phyloP scores from a whole-genome alignment of 2,797 vertebrate species.

The Notolepis coatsorum region DNA sequence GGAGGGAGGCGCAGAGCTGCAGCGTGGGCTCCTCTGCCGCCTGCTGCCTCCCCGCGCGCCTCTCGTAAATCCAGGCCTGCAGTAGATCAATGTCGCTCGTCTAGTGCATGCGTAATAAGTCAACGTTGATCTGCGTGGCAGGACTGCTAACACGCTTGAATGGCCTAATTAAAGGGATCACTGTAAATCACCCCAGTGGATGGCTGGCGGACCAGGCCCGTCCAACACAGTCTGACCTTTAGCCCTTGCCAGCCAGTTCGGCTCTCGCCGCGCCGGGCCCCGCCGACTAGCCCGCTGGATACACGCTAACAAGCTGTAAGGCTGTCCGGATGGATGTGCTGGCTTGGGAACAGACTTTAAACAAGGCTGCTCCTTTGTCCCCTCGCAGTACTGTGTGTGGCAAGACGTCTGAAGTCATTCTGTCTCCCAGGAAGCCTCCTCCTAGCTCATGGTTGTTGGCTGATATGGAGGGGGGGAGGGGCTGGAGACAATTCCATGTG shows the following conservation, averaged over 20 bases:
- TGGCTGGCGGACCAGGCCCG: slow-evolving; percentile 31
- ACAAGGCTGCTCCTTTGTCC: slow-evolving; percentile 54
- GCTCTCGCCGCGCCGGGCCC: slow-evolving; percentile 24
- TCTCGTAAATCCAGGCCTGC: slow-evolving; percentile 36
- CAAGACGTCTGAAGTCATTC: slow-evolving; percentile 51
- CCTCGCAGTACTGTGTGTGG: slow-evolving; percentile 55
- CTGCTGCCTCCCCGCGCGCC: not conserved
- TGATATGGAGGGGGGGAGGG: slow-evolving; percentile 51
- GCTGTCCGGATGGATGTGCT: slow-evolving; percentile 57
- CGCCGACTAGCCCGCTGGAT: slow-evolving; percentile 44
- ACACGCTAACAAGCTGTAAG: slow-evolving; percentile 56
- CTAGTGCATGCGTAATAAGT: slow-evolving; percentile 44
- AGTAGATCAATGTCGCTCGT: slow-evolving; percentile 40
- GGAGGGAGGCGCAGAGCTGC: slow-evolving; percentile 4
- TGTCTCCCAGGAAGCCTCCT: slow-evolving; percentile 54
- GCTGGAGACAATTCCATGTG: slow-evolving; percentile 47
- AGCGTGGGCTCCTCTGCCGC: not conserved
- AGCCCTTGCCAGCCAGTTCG: slow-evolving; percentile 49
- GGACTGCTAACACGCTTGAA: slow-evolving; percentile 61
- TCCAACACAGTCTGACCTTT: slow-evolving; percentile 59
- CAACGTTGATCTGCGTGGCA: slow-evolving; percentile 43
- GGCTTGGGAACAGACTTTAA: slow-evolving; percentile 47
- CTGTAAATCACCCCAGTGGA: slow-evolving; percentile 65
- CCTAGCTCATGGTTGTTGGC: slow-evolving; percentile 54
- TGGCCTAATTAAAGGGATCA: slow-evolving; percentile 74